Evolutionary conservation across 1,140 invertebrate species (phyloP).

Genomic region (Oreohelix idahoensis): DNA sequence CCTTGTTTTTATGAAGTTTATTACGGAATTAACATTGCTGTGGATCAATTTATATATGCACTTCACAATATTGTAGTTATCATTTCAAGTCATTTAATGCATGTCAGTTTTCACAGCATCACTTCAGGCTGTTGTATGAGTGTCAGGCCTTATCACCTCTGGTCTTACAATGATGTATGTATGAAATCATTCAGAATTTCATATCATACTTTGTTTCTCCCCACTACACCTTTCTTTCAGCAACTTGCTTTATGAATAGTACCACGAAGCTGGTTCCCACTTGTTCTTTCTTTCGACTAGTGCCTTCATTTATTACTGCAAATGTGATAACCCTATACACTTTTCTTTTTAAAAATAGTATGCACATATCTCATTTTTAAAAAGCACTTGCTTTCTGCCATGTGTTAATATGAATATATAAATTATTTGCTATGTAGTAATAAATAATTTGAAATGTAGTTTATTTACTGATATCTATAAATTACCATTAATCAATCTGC

Average conservation of each 20-base stretch:
- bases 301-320: not conserved
- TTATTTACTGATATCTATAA: conserved; percentile 82
- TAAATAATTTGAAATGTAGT: conserved; percentile 67
- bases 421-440: not conserved
- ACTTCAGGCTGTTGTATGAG: too few relatives aligned
- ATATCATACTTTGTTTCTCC: not conserved
- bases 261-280: not conserved
- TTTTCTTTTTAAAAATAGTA: not conserved
- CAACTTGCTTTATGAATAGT: not conserved
- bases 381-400: not conserved
- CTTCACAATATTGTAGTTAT: too few relatives aligned
- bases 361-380: not conserved
- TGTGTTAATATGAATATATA: not conserved
- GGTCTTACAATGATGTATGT: not conserved
- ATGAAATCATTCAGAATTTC: not conserved
- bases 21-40: too few relatives aligned
- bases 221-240: not conserved
- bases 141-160: too few relatives aligned
- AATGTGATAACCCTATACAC: not conserved
- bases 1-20: too few relatives aligned
- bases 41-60: too few relatives aligned
- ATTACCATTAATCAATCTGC: not conserved
- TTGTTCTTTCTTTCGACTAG: not conserved
- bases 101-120: too few relatives aligned
- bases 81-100: too few relatives aligned